A percentile compares a stretch with the other conserved stretches of the same genome.
phyloP scores from a whole-genome alignment of 2,113 vertebrate species.

The Pithys albifrons region DNA sequence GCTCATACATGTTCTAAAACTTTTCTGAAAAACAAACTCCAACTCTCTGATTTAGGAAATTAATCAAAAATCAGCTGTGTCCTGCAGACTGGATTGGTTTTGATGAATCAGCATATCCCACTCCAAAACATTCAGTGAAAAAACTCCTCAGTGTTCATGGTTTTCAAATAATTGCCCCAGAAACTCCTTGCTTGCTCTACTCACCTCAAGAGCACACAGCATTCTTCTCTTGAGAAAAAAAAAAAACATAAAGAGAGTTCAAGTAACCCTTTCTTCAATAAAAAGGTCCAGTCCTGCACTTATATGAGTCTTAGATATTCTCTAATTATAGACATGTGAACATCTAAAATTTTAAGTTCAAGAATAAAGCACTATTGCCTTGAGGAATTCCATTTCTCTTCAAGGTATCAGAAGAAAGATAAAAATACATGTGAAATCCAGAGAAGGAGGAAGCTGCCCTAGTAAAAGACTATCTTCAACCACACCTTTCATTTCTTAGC shows the following conservation, averaged over 20 bases:
- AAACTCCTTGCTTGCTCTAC: neutral
- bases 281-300: neutral
- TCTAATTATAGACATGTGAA: neutral
- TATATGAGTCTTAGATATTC: neutral
- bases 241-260: neutral
- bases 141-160: neutral
- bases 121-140: neutral
- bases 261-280: neutral
- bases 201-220: neutral
- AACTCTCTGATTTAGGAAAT: neutral
- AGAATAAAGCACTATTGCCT: neutral
- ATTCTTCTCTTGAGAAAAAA: neutral
- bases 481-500: neutral
- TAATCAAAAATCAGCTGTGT: neutral
- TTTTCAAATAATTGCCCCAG: neutral
- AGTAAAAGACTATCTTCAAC: neutral
- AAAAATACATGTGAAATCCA: neutral
- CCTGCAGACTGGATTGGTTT: neutral
- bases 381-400: neutral
- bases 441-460: neutral
- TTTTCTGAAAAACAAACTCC: neutral
- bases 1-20: neutral
- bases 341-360: neutral
- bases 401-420: neutral
- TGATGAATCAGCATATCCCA: neutral